Percentiles rank a stretch among this genome's conserved stretches.
Conservation (phyloP, 2,888 invertebrate genomes). For the Allophyes oxyacanthae region DNA sequence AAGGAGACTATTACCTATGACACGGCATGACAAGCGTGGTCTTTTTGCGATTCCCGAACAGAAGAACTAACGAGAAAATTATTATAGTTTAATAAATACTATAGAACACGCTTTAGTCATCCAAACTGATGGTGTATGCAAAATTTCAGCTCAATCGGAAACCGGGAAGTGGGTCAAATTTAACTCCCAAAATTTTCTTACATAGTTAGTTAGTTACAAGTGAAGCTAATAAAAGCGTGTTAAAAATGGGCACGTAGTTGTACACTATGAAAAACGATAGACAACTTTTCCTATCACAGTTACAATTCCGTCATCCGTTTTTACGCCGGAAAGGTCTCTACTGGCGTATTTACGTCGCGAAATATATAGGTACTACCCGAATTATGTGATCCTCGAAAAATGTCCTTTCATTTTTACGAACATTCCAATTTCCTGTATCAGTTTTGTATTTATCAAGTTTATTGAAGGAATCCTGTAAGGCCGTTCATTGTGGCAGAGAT, state of each 20-base stretch:
- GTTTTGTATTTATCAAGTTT: conserved; percentile 46
- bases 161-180: too few species aligned
- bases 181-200: too few species aligned
- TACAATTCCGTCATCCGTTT: conserved; percentile 10
- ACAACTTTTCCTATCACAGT: conserved; percentile 1
- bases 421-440: conserved; percentile 53
- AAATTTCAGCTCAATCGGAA: too few species aligned
- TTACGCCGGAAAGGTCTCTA: conserved; percentile 22
- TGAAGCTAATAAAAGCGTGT: too few species aligned
- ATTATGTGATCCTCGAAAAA: conserved; percentile 41
- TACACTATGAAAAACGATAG: not conserved
- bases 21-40: too few species aligned
- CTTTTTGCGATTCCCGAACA: too few species aligned
- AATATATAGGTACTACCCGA: conserved; percentile 24
- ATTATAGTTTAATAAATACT: too few species aligned
- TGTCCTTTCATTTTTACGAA: conserved; percentile 38
- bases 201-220: too few species aligned
- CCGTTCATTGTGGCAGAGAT: conserved; percentile 26
- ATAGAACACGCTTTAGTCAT: too few species aligned
- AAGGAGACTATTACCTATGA: too few species aligned
- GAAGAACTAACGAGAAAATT: too few species aligned
- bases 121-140: too few species aligned
- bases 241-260: not conserved
- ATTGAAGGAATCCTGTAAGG: conserved; percentile 24
- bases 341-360: conserved; percentile 31